Evolutionary conservation across 2,113 vertebrate genomes (phyloP).

Genomic region (Dicaeum eximium): DNA sequence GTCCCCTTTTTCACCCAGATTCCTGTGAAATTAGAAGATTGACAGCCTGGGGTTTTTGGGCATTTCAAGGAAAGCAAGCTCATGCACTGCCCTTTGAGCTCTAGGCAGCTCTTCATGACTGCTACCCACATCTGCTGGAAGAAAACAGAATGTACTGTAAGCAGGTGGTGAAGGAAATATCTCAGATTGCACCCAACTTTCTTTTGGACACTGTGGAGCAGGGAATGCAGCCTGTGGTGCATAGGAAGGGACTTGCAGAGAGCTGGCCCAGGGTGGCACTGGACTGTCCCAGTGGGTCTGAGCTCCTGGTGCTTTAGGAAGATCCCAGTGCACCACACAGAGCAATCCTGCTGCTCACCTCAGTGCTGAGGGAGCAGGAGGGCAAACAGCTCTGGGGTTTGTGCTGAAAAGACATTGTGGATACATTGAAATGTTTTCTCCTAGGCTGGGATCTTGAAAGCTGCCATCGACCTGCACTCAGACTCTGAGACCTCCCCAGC

Average conservation of each 20-base stretch:
- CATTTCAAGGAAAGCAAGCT: background rate
- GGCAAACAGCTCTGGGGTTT: background rate
- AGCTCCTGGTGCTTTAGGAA: background rate
- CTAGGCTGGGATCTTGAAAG: background rate
- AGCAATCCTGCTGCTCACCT: background rate
- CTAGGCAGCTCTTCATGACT: background rate
- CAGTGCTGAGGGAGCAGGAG: background rate
- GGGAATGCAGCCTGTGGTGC: background rate
- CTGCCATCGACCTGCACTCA: background rate
- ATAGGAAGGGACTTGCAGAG: background rate
- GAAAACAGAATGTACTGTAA: background rate
- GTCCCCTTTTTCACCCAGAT: background rate
- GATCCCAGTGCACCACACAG: background rate
- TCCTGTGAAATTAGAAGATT: background rate
- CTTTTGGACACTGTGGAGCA: background rate
- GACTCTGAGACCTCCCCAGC: background rate
- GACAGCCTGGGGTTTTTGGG: background rate
- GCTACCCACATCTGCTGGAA: background rate
- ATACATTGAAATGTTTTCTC: background rate
- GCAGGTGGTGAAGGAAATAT: background rate
- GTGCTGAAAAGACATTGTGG: background rate
- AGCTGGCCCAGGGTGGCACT: background rate
- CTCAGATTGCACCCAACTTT: background rate
- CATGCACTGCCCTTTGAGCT: background rate
- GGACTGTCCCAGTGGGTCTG: background rate